Evolutionary conservation across 2,888 invertebrate species (phyloP), one percentile per base, ranked within the genome.

Genomic region (Dyspetes luteomarginatus): DNA sequence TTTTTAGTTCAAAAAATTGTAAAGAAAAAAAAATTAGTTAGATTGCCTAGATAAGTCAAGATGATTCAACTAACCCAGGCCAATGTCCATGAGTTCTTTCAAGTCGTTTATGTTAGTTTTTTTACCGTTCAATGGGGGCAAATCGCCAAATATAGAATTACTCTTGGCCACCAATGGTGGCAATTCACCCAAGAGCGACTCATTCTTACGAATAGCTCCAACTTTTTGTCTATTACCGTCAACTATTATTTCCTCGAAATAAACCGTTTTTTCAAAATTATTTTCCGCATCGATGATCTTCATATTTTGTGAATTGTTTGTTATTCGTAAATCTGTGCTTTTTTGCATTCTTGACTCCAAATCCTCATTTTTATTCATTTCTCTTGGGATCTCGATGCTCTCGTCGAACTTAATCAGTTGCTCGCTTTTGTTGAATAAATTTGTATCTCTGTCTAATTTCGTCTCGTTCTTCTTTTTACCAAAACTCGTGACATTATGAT

Each of bases 81-180:
- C 87, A 68, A 90, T 89, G 74, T 91, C 88, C 88, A 92, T 90
- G 26, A 92, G 83, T 84, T 91, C 89, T 74, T 91, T 92, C 22
- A 92, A 81, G 80, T 91, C 91, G 81, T 90, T 90, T 65, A 92
- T 90, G 80, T 91, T 90, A 48, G 91, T 85, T 75, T 90, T 91
- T 84, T 91, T 91, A 43, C 90, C 90, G 84, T 91, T 91, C 30
- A 92, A 80, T 9, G 92, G 90, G n/a, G 91, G 91, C 52, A 92
- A 84, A 85, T 92, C 90, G 36, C 87, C 83, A 78, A 91, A 90
- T 86, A 90, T 88, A 73, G 91, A 90, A 85, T 89, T 89, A 71
- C 85, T 83, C 73, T 89, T 89, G 58, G 89, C 83, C 76, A 87
- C 84, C 65, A 91, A 72, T 2, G 89, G 86, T 43, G 91, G 89